Conservation (phyloP, 2,113 vertebrate genomes). For the Cyprinus carpio region DNA sequence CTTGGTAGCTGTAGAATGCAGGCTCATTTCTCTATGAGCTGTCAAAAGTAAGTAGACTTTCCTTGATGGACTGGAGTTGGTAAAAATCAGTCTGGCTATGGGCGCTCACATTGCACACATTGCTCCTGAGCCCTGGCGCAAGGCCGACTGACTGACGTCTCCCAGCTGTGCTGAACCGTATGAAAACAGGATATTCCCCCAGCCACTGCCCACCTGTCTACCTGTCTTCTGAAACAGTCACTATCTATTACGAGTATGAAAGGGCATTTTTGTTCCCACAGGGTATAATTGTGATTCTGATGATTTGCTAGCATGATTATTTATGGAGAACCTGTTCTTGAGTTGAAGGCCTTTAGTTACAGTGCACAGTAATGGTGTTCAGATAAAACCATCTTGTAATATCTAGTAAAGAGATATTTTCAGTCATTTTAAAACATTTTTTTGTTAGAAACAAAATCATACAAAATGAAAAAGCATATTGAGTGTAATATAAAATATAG, state of each 20-base stretch:
- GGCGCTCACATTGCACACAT: slow-evolving; percentile 26
- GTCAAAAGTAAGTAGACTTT: neutral
- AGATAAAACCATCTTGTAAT: neutral
- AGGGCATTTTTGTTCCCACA: neutral
- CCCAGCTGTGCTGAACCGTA: slow-evolving; percentile 32
- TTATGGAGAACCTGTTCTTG: neutral
- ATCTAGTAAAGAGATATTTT: no score
- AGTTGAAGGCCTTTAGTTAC: neutral
- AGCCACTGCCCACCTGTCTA: slow-evolving; percentile 5
- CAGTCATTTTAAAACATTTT: no score
- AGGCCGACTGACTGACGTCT: slow-evolving; percentile 40
- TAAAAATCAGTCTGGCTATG: slow-evolving; percentile 24
- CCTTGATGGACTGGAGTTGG: slow-evolving; percentile 14
- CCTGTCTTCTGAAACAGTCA: slow-evolving; percentile 7
- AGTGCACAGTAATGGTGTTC: neutral
- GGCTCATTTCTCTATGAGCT: neutral
- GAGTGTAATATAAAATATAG: no score
- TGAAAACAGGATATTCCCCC: neutral
- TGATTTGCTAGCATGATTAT: neutral
- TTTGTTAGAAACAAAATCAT: no score
- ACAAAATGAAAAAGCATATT: no score
- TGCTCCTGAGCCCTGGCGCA: neutral
- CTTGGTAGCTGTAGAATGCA: neutral
- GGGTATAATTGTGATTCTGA: slow-evolving; percentile 35
- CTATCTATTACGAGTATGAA: neutral